Evolutionary conservation across 2,888 invertebrate species (phyloP).

Genomic region (Acholoe squamosa): DNA sequence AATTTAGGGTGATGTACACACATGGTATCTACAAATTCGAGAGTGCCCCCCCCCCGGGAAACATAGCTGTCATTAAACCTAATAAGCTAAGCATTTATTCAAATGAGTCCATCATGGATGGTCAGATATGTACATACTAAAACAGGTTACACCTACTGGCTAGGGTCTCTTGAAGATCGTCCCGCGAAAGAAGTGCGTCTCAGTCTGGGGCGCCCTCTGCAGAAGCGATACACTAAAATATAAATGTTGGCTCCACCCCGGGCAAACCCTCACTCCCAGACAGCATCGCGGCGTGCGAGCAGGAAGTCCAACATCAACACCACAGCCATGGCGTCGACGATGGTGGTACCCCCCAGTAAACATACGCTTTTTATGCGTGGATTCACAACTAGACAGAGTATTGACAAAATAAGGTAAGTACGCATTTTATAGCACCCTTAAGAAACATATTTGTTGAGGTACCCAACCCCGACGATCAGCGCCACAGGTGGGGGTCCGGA

Average conservation of each 20-base stretch:
- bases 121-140: no score
- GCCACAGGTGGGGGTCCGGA: not conserved
- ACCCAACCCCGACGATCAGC: not conserved
- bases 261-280: slow-evolving; percentile 43
- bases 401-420: slow-evolving; percentile 70
- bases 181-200: no score
- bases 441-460: not conserved
- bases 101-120: no score
- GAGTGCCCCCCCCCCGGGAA: no score
- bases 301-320: slow-evolving; percentile 56
- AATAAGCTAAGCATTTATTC: no score
- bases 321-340: slow-evolving; percentile 69
- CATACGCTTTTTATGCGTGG: slow-evolving; percentile 73
- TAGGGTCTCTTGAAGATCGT: no score
- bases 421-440: not conserved
- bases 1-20: no score
- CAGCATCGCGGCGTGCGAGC: not conserved
- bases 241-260: slow-evolving; percentile 46
- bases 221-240: not conserved
- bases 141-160: no score
- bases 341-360: slow-evolving; percentile 71
- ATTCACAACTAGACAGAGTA: slow-evolving; percentile 67
- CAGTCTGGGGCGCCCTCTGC: slow-evolving; percentile 1
- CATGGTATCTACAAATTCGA: no score
- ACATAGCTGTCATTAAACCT: no score